Percentiles rank a stretch among this genome's conserved stretches.
Evolutionary conservation across 2,888 invertebrate species (phyloP).

Genomic region (Charanyca ferruginea): DNA sequence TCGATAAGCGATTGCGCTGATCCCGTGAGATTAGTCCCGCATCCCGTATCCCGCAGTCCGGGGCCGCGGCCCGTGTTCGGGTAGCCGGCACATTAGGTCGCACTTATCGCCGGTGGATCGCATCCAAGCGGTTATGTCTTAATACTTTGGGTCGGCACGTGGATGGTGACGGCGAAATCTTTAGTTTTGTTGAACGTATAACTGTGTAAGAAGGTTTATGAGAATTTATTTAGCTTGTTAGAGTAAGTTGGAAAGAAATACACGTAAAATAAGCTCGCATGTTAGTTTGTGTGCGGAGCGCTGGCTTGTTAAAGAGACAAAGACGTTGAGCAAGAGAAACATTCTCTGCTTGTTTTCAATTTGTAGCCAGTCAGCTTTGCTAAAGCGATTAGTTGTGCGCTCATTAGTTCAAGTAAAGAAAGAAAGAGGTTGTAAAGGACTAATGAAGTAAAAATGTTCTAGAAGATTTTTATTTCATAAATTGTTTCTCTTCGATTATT

Average conservation of each 20-base stretch:
- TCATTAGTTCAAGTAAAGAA: constrained; percentile 36
- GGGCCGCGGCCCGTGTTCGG: constrained; percentile 27
- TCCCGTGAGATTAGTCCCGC: constrained; percentile 62
- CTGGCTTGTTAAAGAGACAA: constrained; percentile 4
- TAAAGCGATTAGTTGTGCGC: constrained; percentile 29
- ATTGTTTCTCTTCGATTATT: background rate
- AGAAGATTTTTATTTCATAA: background rate
- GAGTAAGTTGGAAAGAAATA: background rate
- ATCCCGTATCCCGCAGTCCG: constrained; percentile 42
- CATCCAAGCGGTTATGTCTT: constrained; percentile 47
- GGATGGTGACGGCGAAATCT: constrained; percentile 5
- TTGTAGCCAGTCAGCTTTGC: constrained; percentile 17
- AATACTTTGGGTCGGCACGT: constrained; percentile 25
- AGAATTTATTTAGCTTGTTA: background rate
- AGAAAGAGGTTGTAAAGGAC: background rate
- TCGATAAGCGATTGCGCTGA: constrained; percentile 63
- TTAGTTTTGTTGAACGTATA: background rate
- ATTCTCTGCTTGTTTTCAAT: constrained; percentile 24
- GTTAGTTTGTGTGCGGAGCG: background rate
- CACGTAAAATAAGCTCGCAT: background rate
- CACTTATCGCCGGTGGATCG: constrained; percentile 55
- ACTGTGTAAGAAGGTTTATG: background rate
- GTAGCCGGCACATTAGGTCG: constrained; percentile 57
- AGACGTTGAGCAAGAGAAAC: background rate
- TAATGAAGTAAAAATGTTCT: background rate